Evolutionary conservation across 2,888 invertebrate genomes (phyloP), one percentile per base, ranked within the genome.

Genomic region (Lasioglossum morio): DNA sequence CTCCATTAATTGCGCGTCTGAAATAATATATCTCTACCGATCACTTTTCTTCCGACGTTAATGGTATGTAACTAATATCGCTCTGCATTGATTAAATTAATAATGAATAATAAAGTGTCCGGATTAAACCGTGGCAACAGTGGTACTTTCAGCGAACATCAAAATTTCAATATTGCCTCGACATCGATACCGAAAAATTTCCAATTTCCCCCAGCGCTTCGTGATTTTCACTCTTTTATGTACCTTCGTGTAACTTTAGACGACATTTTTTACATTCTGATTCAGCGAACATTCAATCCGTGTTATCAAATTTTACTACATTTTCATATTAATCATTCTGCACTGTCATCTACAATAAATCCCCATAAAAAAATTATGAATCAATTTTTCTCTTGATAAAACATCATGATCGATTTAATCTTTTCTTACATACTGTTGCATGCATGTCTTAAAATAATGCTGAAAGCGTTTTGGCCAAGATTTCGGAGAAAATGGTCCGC

Each of bases 11-110:
- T 34, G n/a, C 40, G 3, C n/a, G 19, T 70, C 69, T 70, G 37
- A n/a, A 40, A 70, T 40, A 70, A 70, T n/a, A 40, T 70, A 70
- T 70, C 69, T 40, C 69, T 23, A n/a, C n/a, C 69, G 40, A 40
- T 40, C n/a, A 37, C 12, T 37, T 40, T 70, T 70, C 40, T 70
- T 40, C n/a, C 69, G 12, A 37, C 37, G 69, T 70, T 70, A 70
- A 40, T 70, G 40, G 19, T 14, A 70, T 12, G 69, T 40, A 40
- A 70, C 69, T 70, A 70, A 70, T 70, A 40, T n/a, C 40, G n/a
- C 23, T 40, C 69, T 3, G n/a, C 69, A 37, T 40, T n/a, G 40
- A 40, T 70, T 40, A 40, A 70, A 70, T 70, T 40, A 40, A 23
- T 12, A 40, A 70, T 10, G 37, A 70, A 40, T 40, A 70, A 70